phyloP scores from a whole-genome alignment of 1,140 invertebrate species.

The Atopsyche davidsoni region DNA sequence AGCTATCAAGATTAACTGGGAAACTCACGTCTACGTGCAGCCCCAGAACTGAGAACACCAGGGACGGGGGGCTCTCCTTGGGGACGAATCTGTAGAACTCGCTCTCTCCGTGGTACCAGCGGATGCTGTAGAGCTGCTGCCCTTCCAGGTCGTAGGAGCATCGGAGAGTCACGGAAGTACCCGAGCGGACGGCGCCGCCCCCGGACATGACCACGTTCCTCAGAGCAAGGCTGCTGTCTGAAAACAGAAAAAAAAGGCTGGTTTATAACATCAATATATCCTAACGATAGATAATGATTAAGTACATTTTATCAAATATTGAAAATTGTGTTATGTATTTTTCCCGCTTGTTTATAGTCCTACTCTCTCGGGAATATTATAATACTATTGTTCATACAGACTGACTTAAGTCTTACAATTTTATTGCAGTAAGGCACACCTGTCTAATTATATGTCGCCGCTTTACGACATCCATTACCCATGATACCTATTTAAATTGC shows the following conservation, averaged over 20 bases:
- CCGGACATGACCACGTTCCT: slow-evolving; percentile 19
- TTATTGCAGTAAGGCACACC: no score
- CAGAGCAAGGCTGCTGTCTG: slow-evolving; percentile 12
- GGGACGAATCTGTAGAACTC: slow-evolving; percentile 77
- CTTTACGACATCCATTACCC: no score
- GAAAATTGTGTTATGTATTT: no score
- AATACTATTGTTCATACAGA: no score
- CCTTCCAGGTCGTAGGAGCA: slow-evolving; percentile 74
- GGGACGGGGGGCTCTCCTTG: slow-evolving; percentile 64
- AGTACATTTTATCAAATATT: no score
- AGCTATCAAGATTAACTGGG: not conserved
- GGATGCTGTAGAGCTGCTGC: slow-evolving; percentile 70
- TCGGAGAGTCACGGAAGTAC: slow-evolving; percentile 58
- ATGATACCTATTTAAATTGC: no score
- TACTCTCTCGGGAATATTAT: no score
- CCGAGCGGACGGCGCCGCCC: slow-evolving; percentile 49
- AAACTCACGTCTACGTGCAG: slow-evolving; percentile 72
- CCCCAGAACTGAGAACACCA: slow-evolving; percentile 66
- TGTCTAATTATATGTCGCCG: no score
- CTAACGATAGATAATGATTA: no score
- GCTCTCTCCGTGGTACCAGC: slow-evolving; percentile 75
- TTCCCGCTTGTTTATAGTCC: no score
- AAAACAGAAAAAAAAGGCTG: slow-evolving; percentile 1
- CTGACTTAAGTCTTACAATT: no score
- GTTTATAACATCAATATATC: no score